phyloP scores from a whole-genome alignment of 2,797 vertebrate species.

The Schizopygopsis malacanthus region DNA sequence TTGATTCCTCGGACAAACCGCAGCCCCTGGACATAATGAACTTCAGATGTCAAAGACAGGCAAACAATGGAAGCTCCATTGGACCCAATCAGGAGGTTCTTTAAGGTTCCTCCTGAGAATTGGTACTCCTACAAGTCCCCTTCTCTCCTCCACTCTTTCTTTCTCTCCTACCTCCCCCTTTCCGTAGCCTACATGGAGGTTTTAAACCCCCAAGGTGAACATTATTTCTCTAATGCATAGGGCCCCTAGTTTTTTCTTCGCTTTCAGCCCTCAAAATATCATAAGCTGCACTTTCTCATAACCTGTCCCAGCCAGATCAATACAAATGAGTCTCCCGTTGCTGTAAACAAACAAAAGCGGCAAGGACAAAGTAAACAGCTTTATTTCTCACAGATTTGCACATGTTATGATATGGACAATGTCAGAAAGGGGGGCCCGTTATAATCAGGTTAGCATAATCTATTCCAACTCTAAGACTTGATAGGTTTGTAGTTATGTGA shows the following conservation, averaged over 20 bases:
- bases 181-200: constrained; percentile 50
- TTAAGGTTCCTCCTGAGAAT: constrained; percentile 80
- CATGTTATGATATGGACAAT: constrained; percentile 11
- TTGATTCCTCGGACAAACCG: constrained; percentile 71
- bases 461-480: not conserved
- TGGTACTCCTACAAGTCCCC: constrained; percentile 67
- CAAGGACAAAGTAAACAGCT: constrained; percentile 44
- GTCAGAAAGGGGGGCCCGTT: not conserved
- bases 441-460: not conserved
- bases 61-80: constrained; percentile 73
- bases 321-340: constrained; percentile 45
- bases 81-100: constrained; percentile 76
- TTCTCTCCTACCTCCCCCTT: constrained; percentile 55
- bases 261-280: constrained; percentile 49
- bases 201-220: constrained; percentile 59
- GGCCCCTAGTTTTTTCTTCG: constrained; percentile 57
- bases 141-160: constrained; percentile 53
- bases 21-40: constrained; percentile 71
- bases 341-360: constrained; percentile 51
- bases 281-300: constrained; percentile 65
- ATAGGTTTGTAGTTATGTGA: not conserved
- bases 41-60: constrained; percentile 68
- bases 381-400: constrained; percentile 47
- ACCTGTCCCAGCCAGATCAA: constrained; percentile 59
- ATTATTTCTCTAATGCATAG: constrained; percentile 65